Evolutionary conservation across 2,113 vertebrate species (phyloP).

Genomic region (Callochromis pleurospilus): DNA sequence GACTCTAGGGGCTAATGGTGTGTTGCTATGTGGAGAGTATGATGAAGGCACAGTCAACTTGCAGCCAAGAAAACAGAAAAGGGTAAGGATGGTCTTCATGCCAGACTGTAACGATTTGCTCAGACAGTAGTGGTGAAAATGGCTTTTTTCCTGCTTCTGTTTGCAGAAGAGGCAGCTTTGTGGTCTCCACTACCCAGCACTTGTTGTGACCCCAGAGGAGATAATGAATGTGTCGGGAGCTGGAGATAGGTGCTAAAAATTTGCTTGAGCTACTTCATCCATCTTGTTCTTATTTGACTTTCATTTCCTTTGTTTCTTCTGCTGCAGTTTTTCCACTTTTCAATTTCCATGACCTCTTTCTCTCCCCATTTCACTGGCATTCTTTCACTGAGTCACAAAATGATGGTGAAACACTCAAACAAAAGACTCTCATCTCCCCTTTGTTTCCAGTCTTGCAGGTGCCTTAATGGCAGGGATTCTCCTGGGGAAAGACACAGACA

Average conservation of each 20-base stretch:
- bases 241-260: slow-evolving; percentile 79
- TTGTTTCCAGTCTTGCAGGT: slow-evolving; percentile 76
- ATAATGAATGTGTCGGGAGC: slow-evolving; percentile 85
- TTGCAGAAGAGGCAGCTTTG: slow-evolving; percentile 72
- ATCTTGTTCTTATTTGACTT: not conserved
- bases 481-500: slow-evolving; percentile 66
- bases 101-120: not conserved
- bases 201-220: slow-evolving; percentile 65
- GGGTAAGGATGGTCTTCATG: slow-evolving; percentile 44
- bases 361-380: not conserved
- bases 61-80: slow-evolving; percentile 39
- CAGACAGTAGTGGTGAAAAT: not conserved
- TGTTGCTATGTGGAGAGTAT: slow-evolving; percentile 78
- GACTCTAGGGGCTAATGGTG: slow-evolving; percentile 74
- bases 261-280: not conserved
- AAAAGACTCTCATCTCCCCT: not conserved
- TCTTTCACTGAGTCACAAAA: not conserved
- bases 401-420: not conserved
- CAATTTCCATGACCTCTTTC: not conserved
- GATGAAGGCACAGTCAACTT: slow-evolving; percentile 67
- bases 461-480: slow-evolving; percentile 80
- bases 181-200: slow-evolving; percentile 78
- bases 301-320: not conserved
- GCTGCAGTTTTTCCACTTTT: not conserved
- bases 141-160: not conserved